A percentile compares a stretch with the other conserved stretches of the same genome.
These are phyloP conservation scores for Melanostoma scalare DNA, from an alignment of 2,888 invertebrate genomes.

Conservation along the genomic window DNA sequence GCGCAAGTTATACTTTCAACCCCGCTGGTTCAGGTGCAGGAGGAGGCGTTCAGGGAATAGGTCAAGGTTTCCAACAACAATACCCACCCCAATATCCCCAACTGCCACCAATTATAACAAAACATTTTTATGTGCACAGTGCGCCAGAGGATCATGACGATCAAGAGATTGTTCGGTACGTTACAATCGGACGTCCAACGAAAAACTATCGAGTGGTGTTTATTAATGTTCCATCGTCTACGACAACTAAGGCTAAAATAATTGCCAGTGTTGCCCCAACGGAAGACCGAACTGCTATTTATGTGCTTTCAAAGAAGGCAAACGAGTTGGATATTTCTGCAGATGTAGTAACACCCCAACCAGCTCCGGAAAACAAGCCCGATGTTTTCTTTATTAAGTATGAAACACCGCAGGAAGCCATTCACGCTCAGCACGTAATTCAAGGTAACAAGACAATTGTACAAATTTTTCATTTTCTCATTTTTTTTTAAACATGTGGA, in stretches of 20 bases:
- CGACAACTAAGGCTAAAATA: slow-evolving; percentile 78
- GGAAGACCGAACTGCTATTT: slow-evolving; percentile 81
- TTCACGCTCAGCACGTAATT: slow-evolving; percentile 79
- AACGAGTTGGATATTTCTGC: slow-evolving; percentile 78
- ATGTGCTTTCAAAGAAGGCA: slow-evolving; percentile 80
- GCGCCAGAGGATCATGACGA: slow-evolving; percentile 80
- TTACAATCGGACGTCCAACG: slow-evolving; percentile 79
- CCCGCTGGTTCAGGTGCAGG: slow-evolving; percentile 10
- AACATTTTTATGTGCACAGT: slow-evolving; percentile 80
- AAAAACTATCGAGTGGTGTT: slow-evolving; percentile 81
- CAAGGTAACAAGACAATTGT: slow-evolving; percentile 75
- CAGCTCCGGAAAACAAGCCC: slow-evolving; percentile 78
- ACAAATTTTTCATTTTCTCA: neutral
- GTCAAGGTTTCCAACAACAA: slow-evolving; percentile 32
- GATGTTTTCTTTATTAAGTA: slow-evolving; percentile 81
- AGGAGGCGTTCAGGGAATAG: slow-evolving; percentile 4
- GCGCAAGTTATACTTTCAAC: neutral
- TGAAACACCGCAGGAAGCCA: slow-evolving; percentile 80
- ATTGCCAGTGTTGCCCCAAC: slow-evolving; percentile 79
- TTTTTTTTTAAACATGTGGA: neutral
- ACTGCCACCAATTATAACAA: slow-evolving; percentile 77
- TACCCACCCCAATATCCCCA: slow-evolving; percentile 31
- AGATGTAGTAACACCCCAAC: slow-evolving; percentile 78
- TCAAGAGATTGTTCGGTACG: slow-evolving; percentile 78
- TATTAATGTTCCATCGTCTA: slow-evolving; percentile 80